Base-by-base conservation (phyloP, 2,888 invertebrate genomes). In the Thera britannica region DNA sequence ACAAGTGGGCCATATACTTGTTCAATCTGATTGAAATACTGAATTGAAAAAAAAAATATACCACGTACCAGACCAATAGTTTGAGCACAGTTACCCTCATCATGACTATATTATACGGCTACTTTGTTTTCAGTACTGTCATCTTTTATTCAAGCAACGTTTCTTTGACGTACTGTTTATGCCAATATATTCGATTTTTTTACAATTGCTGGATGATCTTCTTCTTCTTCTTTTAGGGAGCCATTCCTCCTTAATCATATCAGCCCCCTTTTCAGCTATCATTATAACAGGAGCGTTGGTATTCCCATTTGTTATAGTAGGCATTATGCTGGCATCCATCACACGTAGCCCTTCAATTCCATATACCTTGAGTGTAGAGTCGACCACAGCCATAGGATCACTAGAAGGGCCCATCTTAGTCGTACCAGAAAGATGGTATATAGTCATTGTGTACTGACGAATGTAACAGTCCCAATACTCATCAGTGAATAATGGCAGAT, bases 311-410 rank as follows among this genome's bases (percentile, higher is more conserved):
- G 97, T 97, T 49, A 98, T 96, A 1, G 96, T 94, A 0, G 98
- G 98, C 97, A 98, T 98, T 72, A 98, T 96, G 72, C 97, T 97
- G 0, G 97, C 97, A 80, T 98, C 98, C 68, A 98, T 96, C 0
- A 98, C 97, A 61, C 98, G 92, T 36, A 98, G 88, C 0, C 97
- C 97, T 67, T 95, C 91, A 0, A 98, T 90, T 0, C 98, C 98
- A 78, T 97, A 95, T 0, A 97, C 97, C 65, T 96, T 90, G 56
- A 98, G 86, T 75, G 96, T 94, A 0, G 97, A 94, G 86, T 98
- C 97, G 0, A 98, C 96, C 0, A 98, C 98, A 0, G 98, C 97
- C 93, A 95, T 95, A 0, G 96, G 96, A 82, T 98, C 97, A 0
- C 83, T 94, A 1, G 95, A 78, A 0, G 97, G 97, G 0, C 97